Conservation (phyloP, 2,888 invertebrate genomes). For the Epistrophella euchroma region DNA sequence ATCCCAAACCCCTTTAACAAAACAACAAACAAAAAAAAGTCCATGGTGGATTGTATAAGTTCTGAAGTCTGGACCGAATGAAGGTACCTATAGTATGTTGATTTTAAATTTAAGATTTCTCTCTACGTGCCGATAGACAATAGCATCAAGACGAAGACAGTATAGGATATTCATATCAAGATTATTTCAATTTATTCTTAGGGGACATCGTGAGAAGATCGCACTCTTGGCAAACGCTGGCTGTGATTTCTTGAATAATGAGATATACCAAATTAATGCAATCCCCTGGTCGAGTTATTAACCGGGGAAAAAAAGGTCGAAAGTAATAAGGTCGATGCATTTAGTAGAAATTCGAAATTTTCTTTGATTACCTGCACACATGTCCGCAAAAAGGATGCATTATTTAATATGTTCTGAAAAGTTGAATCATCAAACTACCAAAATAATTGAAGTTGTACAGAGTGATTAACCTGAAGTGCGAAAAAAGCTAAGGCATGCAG, state of each 20-base stretch:
- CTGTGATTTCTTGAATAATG: slow-evolving; percentile 31
- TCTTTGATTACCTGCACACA: neutral
- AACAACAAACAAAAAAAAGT: slow-evolving; percentile 12
- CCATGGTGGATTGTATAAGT: slow-evolving; percentile 36
- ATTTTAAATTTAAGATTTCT: slow-evolving; percentile 66
- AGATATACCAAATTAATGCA: slow-evolving; percentile 53
- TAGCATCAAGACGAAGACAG: slow-evolving; percentile 26
- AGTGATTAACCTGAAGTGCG: no score
- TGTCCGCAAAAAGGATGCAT: neutral
- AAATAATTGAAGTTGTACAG: no score
- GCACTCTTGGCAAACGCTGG: slow-evolving; percentile 9
- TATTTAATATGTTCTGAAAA: no score
- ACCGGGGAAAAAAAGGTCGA: slow-evolving; percentile 37
- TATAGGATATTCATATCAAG: neutral
- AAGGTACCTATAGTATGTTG: slow-evolving; percentile 5
- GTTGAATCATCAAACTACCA: no score
- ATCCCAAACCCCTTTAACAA: slow-evolving; percentile 28
- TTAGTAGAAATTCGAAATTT: neutral
- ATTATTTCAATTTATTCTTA: slow-evolving; percentile 1
- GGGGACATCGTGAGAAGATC: slow-evolving; percentile 73
- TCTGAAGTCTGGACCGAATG: slow-evolving; percentile 16
- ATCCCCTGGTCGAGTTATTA: slow-evolving; percentile 66
- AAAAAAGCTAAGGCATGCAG: no score
- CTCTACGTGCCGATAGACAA: slow-evolving; percentile 70
- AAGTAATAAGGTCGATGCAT: slow-evolving; percentile 28